Evolutionary conservation across 2,113 vertebrate species (phyloP).

Genomic region (Eulacestoma nigropectus): DNA sequence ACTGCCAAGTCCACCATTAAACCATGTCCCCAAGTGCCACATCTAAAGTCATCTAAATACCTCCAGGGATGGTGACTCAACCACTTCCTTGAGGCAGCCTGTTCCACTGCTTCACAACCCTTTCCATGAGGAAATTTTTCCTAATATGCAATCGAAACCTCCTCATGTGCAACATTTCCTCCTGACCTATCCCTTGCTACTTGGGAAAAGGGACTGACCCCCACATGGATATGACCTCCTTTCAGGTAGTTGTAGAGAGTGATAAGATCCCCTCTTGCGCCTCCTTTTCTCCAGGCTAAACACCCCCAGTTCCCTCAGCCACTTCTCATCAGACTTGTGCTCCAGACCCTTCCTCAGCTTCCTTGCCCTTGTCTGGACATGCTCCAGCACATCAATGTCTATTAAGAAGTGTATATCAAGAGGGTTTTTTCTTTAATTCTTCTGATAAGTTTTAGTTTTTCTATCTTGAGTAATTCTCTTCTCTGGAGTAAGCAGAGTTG

Average conservation of each 20-base stretch:
- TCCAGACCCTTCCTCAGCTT: not conserved
- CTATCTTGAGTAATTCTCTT: not conserved
- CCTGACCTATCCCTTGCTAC: not conserved
- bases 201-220: not conserved
- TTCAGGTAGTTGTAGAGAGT: not conserved
- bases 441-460: not conserved
- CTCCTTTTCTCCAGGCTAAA: not conserved
- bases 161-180: not conserved
- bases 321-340: not conserved
- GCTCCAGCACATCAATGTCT: not conserved
- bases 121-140: not conserved
- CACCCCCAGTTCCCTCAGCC: not conserved
- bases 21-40: not conserved
- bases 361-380: not conserved
- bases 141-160: not conserved
- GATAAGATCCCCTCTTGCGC: not conserved
- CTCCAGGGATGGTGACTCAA: not conserved
- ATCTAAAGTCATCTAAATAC: not conserved
- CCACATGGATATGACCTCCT: not conserved
- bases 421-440: not conserved
- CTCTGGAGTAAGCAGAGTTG: not conserved
- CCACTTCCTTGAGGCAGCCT: not conserved
- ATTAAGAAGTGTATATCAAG: not conserved
- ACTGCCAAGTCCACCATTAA: not conserved
- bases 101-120: not conserved